Conservation (phyloP, 2,797 vertebrate genomes). For the Rallus crepitans region DNA sequence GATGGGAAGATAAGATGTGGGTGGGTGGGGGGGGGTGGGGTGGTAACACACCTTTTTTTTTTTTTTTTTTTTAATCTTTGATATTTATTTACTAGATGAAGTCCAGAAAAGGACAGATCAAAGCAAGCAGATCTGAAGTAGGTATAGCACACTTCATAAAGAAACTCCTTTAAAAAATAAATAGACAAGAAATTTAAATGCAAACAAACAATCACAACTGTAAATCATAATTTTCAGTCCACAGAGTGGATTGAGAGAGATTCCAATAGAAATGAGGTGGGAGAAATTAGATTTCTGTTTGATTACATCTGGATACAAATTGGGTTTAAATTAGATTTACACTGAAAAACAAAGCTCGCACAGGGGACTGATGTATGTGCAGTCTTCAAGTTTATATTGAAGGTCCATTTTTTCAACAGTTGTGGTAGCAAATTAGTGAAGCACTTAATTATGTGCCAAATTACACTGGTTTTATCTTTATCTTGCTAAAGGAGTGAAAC, state of each 20-base stretch:
- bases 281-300: slow-evolving; percentile 54
- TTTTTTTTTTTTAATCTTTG: not conserved
- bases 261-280: not conserved
- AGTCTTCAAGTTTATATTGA: slow-evolving; percentile 42
- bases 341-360: not conserved
- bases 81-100: not conserved
- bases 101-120: not conserved
- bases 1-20: not conserved
- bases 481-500: not conserved
- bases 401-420: not conserved
- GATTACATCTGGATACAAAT: slow-evolving; percentile 29
- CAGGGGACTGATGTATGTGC: not conserved
- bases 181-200: not conserved
- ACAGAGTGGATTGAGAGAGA: not conserved
- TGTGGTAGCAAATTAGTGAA: not conserved
- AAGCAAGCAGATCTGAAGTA: not conserved
- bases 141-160: not conserved
- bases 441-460: not conserved
- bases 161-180: not conserved
- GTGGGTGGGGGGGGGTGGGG: no score
- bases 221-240: slow-evolving; percentile 9
- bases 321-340: slow-evolving; percentile 39
- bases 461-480: not conserved
- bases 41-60: no score
- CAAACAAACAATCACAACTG: not conserved